Percentiles rank a stretch among this genome's conserved stretches.
phyloP scores from a whole-genome alignment of 2,797 vertebrate genomes.

The Poecile montanus region DNA sequence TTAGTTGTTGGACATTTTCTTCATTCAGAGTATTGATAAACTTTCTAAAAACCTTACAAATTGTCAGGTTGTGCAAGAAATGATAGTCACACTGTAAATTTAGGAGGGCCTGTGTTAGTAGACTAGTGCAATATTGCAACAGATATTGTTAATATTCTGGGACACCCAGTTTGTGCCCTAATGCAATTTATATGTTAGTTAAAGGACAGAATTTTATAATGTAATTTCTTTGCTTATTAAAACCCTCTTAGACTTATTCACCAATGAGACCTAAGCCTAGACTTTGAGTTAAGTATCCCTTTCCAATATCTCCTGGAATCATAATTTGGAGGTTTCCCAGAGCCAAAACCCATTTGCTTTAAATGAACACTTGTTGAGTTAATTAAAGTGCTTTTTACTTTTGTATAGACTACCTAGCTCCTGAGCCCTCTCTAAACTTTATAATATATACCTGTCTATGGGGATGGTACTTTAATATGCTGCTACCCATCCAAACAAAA shows the following conservation, averaged over 20 bases:
- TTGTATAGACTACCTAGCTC: neutral
- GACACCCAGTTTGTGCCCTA: neutral
- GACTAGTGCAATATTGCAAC: neutral
- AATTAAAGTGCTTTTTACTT: neutral
- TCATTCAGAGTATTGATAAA: neutral
- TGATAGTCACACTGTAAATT: neutral
- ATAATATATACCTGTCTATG: neutral
- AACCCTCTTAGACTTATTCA: neutral
- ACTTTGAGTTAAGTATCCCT: neutral
- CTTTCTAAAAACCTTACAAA: neutral
- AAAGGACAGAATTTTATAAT: neutral
- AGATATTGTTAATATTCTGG: neutral
- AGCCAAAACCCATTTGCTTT: neutral
- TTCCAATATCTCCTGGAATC: neutral
- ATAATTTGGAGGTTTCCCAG: neutral
- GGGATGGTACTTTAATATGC: neutral
- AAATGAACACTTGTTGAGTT: neutral
- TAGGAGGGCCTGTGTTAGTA: neutral
- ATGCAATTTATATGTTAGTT: neutral
- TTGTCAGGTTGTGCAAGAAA: neutral
- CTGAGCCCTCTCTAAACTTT: neutral
- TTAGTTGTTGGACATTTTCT: neutral
- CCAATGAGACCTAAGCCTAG: neutral
- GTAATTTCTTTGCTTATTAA: neutral
- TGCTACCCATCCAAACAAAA: neutral